Percentiles rank a stretch among this genome's conserved stretches.
These are phyloP conservation scores for Eurois occulta DNA, from an alignment of 2,888 invertebrate species.

Conservation along the genomic window DNA sequence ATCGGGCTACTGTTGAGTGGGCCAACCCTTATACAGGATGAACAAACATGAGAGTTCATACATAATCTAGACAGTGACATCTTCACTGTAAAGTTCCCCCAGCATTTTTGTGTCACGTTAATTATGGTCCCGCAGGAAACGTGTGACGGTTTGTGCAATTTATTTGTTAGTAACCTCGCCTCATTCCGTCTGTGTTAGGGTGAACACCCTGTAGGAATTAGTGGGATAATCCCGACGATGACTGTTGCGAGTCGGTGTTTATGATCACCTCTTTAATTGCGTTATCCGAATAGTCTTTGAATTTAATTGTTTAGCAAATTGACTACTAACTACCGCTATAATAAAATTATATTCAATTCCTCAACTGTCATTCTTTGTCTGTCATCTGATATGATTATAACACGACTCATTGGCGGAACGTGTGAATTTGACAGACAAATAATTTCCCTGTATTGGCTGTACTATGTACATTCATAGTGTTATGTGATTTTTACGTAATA, in stretches of 20 bases:
- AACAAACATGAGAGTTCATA: conserved; percentile 27
- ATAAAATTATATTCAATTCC: neutral
- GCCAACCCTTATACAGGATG: conserved; percentile 7
- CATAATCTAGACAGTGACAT: conserved; percentile 46
- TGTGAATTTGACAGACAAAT: neutral
- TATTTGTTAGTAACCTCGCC: conserved; percentile 69
- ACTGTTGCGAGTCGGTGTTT: neutral
- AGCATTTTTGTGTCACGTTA: conserved; percentile 78
- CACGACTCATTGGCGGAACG: neutral
- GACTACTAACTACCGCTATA: neutral
- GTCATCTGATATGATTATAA: too few species aligned
- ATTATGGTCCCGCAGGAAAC: conserved; percentile 76
- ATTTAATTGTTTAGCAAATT: neutral
- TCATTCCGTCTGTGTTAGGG: conserved; percentile 64
- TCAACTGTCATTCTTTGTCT: neutral
- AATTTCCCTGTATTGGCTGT: neutral
- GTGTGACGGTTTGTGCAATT: conserved; percentile 72
- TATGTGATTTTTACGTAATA: neutral
- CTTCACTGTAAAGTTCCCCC: conserved; percentile 57
- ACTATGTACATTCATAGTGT: neutral
- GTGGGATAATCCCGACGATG: conserved; percentile 59
- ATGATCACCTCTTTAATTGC: neutral
- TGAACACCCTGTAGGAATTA: conserved; percentile 60
- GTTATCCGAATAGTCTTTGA: neutral
- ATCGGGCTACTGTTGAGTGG: neutral